Conservation (phyloP, 2,113 vertebrate genomes). For the Ursus arctos region DNA sequence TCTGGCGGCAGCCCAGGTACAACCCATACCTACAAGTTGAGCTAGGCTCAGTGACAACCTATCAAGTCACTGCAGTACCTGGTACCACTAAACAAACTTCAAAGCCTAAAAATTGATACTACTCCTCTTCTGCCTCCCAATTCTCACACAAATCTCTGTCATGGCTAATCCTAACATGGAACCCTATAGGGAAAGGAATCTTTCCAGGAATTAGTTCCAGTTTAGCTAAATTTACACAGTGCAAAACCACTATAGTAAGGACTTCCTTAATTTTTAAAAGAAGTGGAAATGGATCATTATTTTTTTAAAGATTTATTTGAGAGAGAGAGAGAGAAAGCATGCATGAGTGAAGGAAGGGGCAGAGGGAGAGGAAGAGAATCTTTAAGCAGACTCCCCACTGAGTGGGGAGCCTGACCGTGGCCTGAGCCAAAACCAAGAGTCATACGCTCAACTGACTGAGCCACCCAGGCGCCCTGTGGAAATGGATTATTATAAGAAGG, state of each 20-base stretch:
- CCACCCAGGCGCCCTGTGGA: background rate
- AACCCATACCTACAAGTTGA: background rate
- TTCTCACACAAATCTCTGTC: background rate
- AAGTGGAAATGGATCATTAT: background rate
- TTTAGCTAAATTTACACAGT: background rate
- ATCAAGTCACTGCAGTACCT: no score
- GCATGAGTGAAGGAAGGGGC: background rate
- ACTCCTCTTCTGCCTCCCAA: background rate
- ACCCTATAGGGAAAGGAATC: background rate
- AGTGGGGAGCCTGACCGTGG: background rate
- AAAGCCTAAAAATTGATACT: background rate
- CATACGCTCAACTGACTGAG: background rate
- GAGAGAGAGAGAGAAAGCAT: background rate
- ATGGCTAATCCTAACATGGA: background rate
- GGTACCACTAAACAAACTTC: background rate
- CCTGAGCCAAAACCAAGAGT: background rate
- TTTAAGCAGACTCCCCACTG: background rate
- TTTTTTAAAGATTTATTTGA: background rate
- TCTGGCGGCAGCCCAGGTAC: background rate
- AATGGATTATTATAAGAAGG: background rate
- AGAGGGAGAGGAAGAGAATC: background rate
- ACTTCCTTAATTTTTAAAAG: background rate
- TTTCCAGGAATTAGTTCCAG: background rate
- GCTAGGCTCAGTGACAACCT: background rate
- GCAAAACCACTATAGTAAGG: background rate